Base-by-base conservation (phyloP, 2,797 vertebrate species). In the Scyliorhinus canicula region DNA sequence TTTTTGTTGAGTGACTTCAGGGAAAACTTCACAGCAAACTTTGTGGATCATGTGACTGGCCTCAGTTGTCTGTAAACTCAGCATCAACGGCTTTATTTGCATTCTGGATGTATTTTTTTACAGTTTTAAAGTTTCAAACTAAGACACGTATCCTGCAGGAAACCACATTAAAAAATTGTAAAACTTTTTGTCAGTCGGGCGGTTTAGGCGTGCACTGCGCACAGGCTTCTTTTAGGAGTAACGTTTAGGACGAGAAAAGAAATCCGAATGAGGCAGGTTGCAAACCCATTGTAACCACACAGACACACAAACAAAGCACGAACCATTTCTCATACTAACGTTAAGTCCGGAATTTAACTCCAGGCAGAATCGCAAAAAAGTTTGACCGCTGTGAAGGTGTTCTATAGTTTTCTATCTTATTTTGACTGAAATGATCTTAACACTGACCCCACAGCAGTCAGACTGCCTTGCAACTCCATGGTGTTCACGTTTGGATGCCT, bases 1-100 rank as follows among this genome's bases (percentile, higher is more conserved):
- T 93, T 93, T 67, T 71, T 52, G 93, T 94, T 94, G 65, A 74
- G 67, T 74, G 93, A 93, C 63, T 93, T 74, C 28, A 94, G 28
- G 67, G 67, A 94, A 94, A 94, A 94, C 44, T 94, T 94, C 65
- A 74, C 93, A 94, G 74, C 65, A 94, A 94, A 94, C 93, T 74
- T 71, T 55, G 93, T 94, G 47, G 14, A 35, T 74, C 93, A 94
- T 52, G 93, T 94, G 67, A 94, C 93, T 52, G 47, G n/a, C 74
- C 16, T 74, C 16, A 69, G 65, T 94, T 94, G 93, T 69, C 69
- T 71, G 93, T 94, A 94, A 94, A 94, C 93, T 55, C 69, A 74
- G 28, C 67, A 60, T 8, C 93, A 94, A 94, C 93, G 65, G 47
- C 65, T 50, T 94, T 74, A 14, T 94, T 74, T 94, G 31, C 93